These are phyloP conservation scores for Micoletzkya japonica DNA, from an alignment of 2,888 invertebrate genomes.

Conservation along the genomic window DNA sequence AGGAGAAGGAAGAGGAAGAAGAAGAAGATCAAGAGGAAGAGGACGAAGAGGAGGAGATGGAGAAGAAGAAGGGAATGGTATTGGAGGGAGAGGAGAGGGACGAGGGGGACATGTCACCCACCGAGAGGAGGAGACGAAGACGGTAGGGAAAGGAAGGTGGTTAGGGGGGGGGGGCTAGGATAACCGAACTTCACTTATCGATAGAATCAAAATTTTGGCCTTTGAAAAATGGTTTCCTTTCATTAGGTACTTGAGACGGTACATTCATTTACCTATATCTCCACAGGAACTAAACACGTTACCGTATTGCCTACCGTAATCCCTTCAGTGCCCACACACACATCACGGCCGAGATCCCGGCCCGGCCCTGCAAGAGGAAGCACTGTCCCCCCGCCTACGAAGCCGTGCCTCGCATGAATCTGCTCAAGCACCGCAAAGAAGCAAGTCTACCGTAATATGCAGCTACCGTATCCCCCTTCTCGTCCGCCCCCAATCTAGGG, in stretches of 20 bases:
- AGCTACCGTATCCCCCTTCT: too few species aligned
- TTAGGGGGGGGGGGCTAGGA: background rate
- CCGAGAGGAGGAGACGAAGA: slow-evolving; percentile 15
- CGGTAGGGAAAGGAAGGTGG: background rate
- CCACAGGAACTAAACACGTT: too few species aligned
- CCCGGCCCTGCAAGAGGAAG: slow-evolving; percentile 26
- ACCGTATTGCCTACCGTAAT: too few species aligned
- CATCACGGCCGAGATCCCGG: slow-evolving; percentile 13
- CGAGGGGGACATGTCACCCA: background rate
- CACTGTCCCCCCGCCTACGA: slow-evolving; percentile 24
- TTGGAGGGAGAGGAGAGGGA: slow-evolving; percentile 1
- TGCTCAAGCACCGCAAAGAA: slow-evolving; percentile 25
- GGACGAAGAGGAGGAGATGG: slow-evolving; percentile 10
- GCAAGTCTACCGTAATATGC: too few species aligned
- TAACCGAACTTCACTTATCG: too few species aligned
- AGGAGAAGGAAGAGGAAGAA: slow-evolving; percentile 11
- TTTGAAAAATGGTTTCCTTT: too few species aligned
- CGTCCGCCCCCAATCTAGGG: too few species aligned
- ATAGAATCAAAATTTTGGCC: too few species aligned
- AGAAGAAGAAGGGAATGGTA: background rate
- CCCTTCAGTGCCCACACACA: slow-evolving; percentile 15
- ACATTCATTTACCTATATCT: too few species aligned
- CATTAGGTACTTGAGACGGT: too few species aligned
- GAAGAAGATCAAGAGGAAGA: slow-evolving; percentile 7
- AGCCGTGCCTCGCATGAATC: slow-evolving; percentile 25